Conservation (phyloP, 2,113 vertebrate genomes). For the Paramormyrops kingsleyae region DNA sequence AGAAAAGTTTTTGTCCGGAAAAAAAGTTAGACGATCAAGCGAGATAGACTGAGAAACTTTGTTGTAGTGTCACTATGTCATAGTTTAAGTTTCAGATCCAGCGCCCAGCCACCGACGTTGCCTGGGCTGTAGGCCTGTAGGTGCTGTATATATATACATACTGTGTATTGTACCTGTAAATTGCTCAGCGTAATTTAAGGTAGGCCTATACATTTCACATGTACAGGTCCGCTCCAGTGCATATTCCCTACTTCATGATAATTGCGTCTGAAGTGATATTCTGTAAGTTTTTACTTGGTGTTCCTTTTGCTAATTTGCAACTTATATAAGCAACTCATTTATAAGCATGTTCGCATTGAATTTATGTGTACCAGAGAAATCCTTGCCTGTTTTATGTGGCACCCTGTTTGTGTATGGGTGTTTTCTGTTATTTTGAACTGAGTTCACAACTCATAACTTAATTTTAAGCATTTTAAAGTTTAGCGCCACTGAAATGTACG, state of each 20-base stretch:
- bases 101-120: background rate
- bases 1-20: constrained; percentile 64
- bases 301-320: background rate
- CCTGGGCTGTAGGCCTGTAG: background rate
- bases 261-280: background rate
- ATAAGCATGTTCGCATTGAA: background rate
- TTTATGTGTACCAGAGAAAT: background rate
- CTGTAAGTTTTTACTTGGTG: background rate
- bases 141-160: background rate
- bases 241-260: background rate
- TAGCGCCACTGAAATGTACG: background rate
- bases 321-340: background rate
- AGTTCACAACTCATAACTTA: background rate
- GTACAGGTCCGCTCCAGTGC: background rate
- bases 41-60: constrained; percentile 69
- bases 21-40: constrained; percentile 53
- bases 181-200: background rate
- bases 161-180: background rate
- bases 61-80: constrained; percentile 64
- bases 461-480: background rate
- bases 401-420: background rate
- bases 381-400: background rate
- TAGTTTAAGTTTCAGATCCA: constrained; percentile 42
- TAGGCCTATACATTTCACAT: background rate
- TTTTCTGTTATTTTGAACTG: background rate